A percentile compares a stretch with the other conserved stretches of the same genome.
Evolutionary conservation across 2,797 vertebrate genomes (phyloP).

Genomic region (Tauraco hartlaubi): DNA sequence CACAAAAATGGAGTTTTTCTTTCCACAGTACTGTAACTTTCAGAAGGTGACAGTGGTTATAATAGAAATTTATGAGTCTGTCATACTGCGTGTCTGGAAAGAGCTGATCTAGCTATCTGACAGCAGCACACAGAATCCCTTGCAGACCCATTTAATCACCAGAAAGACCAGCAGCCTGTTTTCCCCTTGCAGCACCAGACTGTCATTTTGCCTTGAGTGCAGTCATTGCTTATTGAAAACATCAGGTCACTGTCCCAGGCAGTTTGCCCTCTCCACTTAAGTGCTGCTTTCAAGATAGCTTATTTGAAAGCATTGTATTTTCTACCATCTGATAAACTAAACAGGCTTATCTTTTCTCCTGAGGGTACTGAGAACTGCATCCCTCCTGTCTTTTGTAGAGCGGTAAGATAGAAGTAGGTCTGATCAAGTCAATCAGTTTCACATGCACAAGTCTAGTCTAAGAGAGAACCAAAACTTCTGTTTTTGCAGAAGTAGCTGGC

Average conservation of each 20-base stretch:
- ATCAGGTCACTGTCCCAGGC: conserved; percentile 36
- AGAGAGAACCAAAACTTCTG: conserved; percentile 26
- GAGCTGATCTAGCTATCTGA: background rate
- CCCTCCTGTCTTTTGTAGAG: background rate
- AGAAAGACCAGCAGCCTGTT: background rate
- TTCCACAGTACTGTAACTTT: background rate
- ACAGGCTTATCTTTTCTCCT: background rate
- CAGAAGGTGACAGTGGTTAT: background rate
- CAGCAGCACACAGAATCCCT: background rate
- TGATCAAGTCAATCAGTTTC: background rate
- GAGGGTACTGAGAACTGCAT: background rate
- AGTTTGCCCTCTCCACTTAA: background rate
- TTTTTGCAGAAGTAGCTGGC: conserved; percentile 26
- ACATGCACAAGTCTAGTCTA: background rate
- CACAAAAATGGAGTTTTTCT: background rate
- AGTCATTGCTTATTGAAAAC: background rate
- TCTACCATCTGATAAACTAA: background rate
- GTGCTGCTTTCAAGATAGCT: background rate
- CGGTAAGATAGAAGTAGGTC: background rate
- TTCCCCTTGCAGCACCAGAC: background rate
- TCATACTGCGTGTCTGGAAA: background rate
- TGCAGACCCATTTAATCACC: background rate
- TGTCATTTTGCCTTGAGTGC: background rate
- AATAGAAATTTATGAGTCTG: background rate
- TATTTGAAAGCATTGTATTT: background rate